Conservation (phyloP, 2,797 vertebrate species). For the Ptychobarbus kaznakovi region DNA sequence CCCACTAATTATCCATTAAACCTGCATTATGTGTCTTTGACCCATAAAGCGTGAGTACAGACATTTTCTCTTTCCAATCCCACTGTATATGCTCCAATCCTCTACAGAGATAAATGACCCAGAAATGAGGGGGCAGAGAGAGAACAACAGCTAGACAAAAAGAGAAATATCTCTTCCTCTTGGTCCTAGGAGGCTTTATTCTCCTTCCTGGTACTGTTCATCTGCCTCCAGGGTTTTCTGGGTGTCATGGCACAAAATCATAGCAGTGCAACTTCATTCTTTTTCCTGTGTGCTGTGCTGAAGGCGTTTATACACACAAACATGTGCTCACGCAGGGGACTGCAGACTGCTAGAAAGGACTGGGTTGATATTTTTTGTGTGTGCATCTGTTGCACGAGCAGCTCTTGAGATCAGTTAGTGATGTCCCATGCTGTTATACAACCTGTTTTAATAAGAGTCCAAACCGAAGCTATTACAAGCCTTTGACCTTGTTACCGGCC, state of each 20-base stretch:
- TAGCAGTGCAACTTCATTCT: slow-evolving; percentile 29
- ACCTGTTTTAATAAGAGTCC: slow-evolving; percentile 15
- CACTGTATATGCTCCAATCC: slow-evolving; percentile 45
- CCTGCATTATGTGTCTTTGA: slow-evolving; percentile 60
- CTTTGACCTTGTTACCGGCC: slow-evolving; percentile 32
- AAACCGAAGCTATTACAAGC: slow-evolving; percentile 33
- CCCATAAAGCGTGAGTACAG: slow-evolving; percentile 59
- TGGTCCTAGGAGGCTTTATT: slow-evolving; percentile 38
- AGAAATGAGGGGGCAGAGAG: slow-evolving; percentile 56
- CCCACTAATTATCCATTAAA: slow-evolving; percentile 54
- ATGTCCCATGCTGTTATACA: slow-evolving; percentile 2
- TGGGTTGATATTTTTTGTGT: slow-evolving; percentile 1
- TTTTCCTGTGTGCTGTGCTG: slow-evolving; percentile 25
- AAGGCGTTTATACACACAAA: neutral
- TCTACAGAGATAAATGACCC: slow-evolving; percentile 57
- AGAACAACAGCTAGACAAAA: slow-evolving; percentile 25
- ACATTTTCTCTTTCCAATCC: slow-evolving; percentile 45
- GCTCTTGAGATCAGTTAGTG: neutral
- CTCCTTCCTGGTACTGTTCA: slow-evolving; percentile 44
- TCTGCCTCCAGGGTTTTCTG: slow-evolving; percentile 46
- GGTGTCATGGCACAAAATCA: slow-evolving; percentile 50
- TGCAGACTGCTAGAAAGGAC: neutral
- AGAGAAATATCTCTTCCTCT: slow-evolving; percentile 43
- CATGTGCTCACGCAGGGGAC: neutral
- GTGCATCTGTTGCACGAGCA: slow-evolving; percentile 2